Evolutionary conservation across 2,888 invertebrate genomes (phyloP).

Genomic region (Pardosa pseudoannulata): DNA sequence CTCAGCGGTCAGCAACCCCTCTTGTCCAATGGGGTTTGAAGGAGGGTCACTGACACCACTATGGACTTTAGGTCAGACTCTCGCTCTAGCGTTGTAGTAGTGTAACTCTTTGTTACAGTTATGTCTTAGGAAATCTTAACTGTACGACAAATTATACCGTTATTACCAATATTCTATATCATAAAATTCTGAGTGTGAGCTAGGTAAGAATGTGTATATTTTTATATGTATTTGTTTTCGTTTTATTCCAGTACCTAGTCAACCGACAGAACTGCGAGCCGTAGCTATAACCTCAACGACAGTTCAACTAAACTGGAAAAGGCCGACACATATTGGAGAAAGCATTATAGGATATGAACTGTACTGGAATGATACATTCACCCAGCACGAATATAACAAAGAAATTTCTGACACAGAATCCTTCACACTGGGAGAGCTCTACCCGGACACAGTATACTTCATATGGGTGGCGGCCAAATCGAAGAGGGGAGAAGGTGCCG

Average conservation of each 20-base stretch:
- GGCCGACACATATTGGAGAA: constrained; percentile 93
- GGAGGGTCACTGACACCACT: too few species aligned
- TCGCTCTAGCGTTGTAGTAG: too few species aligned
- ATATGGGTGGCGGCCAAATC: constrained; percentile 97
- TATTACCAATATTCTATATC: too few species aligned
- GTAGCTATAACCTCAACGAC: constrained; percentile 92
- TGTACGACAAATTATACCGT: too few species aligned
- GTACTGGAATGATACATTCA: constrained; percentile 98
- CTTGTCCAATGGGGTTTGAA: too few species aligned
- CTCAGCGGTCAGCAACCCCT: too few species aligned
- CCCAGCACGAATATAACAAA: constrained; percentile 77
- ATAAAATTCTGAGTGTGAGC: too few species aligned
- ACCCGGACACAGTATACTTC: constrained; percentile 97
- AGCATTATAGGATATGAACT: constrained; percentile 96
- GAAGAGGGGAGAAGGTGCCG: constrained; percentile 94
- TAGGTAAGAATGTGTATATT: too few species aligned
- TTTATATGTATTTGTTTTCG: background rate
- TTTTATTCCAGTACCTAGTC: constrained; percentile 89
- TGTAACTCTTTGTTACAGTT: too few species aligned
- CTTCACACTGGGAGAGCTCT: constrained; percentile 91
- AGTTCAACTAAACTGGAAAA: constrained; percentile 93
- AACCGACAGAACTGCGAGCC: constrained; percentile 92
- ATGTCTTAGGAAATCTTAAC: too few species aligned
- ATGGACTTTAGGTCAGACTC: too few species aligned
- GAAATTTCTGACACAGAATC: constrained; percentile 87